Evolutionary conservation across 2,113 vertebrate species (phyloP).

Genomic region (Channa maculata): DNA sequence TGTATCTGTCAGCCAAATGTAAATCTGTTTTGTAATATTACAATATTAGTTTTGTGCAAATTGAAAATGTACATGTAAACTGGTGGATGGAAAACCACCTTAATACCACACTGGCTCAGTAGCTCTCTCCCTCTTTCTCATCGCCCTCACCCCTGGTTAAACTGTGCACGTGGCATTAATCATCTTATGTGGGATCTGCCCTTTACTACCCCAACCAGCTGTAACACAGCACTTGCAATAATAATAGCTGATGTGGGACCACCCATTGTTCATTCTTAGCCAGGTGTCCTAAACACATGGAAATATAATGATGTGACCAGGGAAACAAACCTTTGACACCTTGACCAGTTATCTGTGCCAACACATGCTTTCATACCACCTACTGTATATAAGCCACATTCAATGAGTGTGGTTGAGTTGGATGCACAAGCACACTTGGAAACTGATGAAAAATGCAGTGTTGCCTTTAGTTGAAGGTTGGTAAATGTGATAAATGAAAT

Average conservation of each 20-base stretch:
- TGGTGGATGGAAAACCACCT: too few relatives aligned
- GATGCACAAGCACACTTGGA: constrained; percentile 9
- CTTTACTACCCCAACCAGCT: constrained; percentile 72
- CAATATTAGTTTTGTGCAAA: too few relatives aligned
- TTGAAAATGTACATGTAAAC: too few relatives aligned
- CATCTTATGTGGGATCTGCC: constrained; percentile 74
- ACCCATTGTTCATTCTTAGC: constrained; percentile 57
- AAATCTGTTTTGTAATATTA: too few relatives aligned
- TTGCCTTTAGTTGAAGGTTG: constrained; percentile 16
- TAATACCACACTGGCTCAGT: constrained; percentile 6
- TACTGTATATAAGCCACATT: constrained; percentile 15
- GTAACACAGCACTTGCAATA: constrained; percentile 68
- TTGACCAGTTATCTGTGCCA: constrained; percentile 50
- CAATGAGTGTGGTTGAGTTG: neutral
- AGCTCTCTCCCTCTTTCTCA: neutral
- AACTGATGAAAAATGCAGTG: constrained; percentile 10
- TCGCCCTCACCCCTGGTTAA: neutral
- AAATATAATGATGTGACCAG: constrained; percentile 75
- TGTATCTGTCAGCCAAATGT: too few relatives aligned
- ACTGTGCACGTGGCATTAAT: constrained; percentile 64
- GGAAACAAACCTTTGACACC: constrained; percentile 55
- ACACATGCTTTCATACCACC: neutral
- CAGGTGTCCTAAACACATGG: constrained; percentile 69
- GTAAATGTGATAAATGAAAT: constrained; percentile 26
- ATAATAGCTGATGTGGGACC: constrained; percentile 68